Evolutionary conservation across 1,140 invertebrate genomes (phyloP), one percentile per base, ranked within the genome.

Genomic region (Euura saliciscinereae): DNA sequence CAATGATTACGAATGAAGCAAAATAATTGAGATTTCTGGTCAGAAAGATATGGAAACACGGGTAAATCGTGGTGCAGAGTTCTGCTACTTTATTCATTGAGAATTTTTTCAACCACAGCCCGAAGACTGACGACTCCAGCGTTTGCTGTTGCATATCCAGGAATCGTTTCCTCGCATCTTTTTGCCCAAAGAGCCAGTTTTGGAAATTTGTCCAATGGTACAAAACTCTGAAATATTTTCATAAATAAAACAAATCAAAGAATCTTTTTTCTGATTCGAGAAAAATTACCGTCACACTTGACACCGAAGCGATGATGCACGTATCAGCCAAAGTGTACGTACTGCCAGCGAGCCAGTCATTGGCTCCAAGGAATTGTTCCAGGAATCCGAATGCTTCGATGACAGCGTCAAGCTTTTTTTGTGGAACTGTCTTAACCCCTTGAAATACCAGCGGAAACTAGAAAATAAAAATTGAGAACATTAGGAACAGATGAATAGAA

Each of bases 121-220:
- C 43, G 11, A 0, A 69, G 45, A 69, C 68, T 45, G 8, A 13
- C 44, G n/a, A 73, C 78, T 13, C 69, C 66, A n/a, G 42, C 43
- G 65, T 78, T 78, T 0, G 1, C 11, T 42, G 75, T 59, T 2
- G 68, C 69, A 67, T 81, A 82, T n/a, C 76, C 77, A 0, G 76
- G 74, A 3, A 80, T 66, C 43, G 71, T 66, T 43, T 75, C 43
- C 45, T 78, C 75, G 44, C 77, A 80, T 7, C 65, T 73, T 66
- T 77, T 66, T 3, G 79, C 1, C 81, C 78, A 82, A 45, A 69
- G 65, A 13, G 74, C 66, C n/a, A 78, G 51, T 10, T 81, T 81
- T 6, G 77, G 73, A 74, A 73, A 78, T 2, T 72, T 66, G 7
- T 79, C 74, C 66, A 77, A 6, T 10, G 76, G 65, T 6, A 73